Evolutionary conservation across 92 coral and sea anemone genomes (phyloP), one percentile per base, ranked within the genome.

Genomic region (Phenganax marumi): DNA sequence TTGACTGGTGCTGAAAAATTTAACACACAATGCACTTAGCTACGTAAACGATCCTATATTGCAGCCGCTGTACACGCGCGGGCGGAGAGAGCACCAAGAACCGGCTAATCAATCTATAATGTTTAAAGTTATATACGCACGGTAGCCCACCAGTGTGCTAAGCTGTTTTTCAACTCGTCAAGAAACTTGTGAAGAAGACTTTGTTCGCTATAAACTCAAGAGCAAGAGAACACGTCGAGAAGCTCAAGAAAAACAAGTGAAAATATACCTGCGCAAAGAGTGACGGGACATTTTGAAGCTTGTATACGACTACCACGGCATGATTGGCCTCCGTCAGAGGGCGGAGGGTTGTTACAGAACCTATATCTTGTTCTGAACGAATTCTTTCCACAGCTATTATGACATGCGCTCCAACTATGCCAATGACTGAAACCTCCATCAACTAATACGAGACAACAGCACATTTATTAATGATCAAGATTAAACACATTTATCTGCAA

Each of bases 1-100:
- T 93, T 86, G 48, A 91, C 97, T 33, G 72, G 72, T 24, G 26
- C 72, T 66, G 50, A 25, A 66, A 33, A 0, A 66, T 18, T 11
- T 10, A 25, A 19, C 2, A 19, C 33, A 62, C 68, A 62, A 33
- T 0, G 5, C 43, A 33, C 2, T 33, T 33, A 33, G 3, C 43
- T 33, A 33, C 43, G 43, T 33, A 33, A 33, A 5, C 43, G 3
- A 33, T 33, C 0, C 43, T 0, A 1, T 1, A 33, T 5, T 33
- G 43, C 43, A 33, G 43, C 43, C 43, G 3, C 43, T 33, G 43
- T 5, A 33, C 43, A 33, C 43, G 43, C 5, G 3, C 43, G 43
- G 43, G 43, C 0, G 43, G 43, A 33, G 43, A 33, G 43, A 1
- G 43, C 3, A 33, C 5, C 43, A 0, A 33, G 43, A 33, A 33